These are phyloP conservation scores for Drosophila siamana DNA, from an alignment of 2,888 invertebrate species.

Conservation along the genomic window DNA sequence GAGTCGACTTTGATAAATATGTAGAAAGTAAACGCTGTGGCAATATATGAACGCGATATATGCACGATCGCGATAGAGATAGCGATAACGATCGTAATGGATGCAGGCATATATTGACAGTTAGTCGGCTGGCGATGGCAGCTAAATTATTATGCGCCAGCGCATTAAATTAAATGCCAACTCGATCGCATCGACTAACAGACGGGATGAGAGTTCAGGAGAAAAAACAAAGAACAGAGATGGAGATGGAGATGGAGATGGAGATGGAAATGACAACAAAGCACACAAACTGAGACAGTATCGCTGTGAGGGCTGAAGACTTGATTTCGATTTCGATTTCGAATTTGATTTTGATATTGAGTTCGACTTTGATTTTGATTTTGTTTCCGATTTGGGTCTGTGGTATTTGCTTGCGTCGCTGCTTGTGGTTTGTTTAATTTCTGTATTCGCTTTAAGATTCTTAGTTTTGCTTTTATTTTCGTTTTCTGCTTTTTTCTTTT, in stretches of 20 bases:
- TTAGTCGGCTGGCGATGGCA: conserved; percentile 34
- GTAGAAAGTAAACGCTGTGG: too few species aligned
- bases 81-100: conserved; percentile 50
- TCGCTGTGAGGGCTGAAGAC: conserved; percentile 47
- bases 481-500: conserved; percentile 18
- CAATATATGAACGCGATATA: conserved; percentile 37
- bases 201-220: conserved; percentile 9
- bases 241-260: neutral
- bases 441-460: conserved; percentile 22
- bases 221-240: neutral
- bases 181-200: conserved; percentile 28
- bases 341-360: conserved; percentile 24
- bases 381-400: conserved; percentile 5
- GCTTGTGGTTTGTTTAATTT: conserved; percentile 39
- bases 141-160: conserved; percentile 59
- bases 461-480: conserved; percentile 16
- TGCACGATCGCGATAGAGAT: conserved; percentile 43
- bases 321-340: conserved; percentile 36
- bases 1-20: too few species aligned
- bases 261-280: conserved; percentile 14
- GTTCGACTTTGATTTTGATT: conserved; percentile 32
- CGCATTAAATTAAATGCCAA: conserved; percentile 75
- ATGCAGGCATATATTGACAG: conserved; percentile 40
- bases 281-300: conserved; percentile 1
- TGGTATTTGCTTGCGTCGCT: neutral